A percentile compares a stretch with the other conserved stretches of the same genome.
Conservation (phyloP, 1,140 invertebrate species). For the Ylistrum balloti region DNA sequence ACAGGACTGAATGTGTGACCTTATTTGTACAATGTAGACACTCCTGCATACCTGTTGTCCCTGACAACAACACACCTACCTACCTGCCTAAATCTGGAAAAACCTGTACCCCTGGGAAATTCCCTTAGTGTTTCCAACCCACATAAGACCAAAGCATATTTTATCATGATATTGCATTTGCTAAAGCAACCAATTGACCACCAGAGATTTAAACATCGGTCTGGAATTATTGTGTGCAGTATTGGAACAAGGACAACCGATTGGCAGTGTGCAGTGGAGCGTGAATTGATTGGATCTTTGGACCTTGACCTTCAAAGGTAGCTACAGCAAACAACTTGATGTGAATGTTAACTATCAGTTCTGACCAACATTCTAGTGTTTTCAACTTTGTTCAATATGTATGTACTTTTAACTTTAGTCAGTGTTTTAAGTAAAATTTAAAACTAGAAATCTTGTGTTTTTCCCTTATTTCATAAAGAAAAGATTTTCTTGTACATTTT, state of each 20-base stretch:
- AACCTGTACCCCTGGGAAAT: not conserved
- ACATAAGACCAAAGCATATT: not conserved
- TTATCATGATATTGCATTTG: not conserved
- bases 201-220: not conserved
- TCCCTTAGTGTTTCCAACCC: not conserved
- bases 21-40: not conserved
- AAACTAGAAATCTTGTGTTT: too few relatives aligned
- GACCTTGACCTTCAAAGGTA: constrained; percentile 11
- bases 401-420: too few relatives aligned
- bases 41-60: constrained; percentile 1
- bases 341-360: too few relatives aligned
- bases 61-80: not conserved
- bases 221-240: not conserved
- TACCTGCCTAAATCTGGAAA: not conserved
- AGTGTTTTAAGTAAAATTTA: too few relatives aligned
- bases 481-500: too few relatives aligned
- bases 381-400: not conserved
- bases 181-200: not conserved
- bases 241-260: not conserved
- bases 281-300: not conserved
- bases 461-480: too few relatives aligned
- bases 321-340: not conserved
- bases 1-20: not conserved
- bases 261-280: not conserved
- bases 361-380: not conserved